Conservation (phyloP, 2,797 vertebrate species). For the Pantherophis alleghaniensis region DNA sequence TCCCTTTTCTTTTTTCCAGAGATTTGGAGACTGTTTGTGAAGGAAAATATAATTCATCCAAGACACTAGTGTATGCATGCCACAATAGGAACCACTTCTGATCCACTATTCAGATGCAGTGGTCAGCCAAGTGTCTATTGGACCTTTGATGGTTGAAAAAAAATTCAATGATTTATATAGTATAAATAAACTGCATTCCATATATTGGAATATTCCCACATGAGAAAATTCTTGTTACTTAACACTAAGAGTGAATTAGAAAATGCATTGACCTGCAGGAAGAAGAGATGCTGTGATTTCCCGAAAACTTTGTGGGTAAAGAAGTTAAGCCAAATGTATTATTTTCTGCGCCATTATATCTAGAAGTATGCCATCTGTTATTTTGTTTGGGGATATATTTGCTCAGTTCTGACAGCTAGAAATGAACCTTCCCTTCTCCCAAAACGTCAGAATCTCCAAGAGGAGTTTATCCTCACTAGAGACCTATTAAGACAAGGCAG, state of each 20-base stretch:
- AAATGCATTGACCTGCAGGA: neutral
- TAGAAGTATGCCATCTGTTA: neutral
- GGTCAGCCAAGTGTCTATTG: neutral
- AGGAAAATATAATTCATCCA: neutral
- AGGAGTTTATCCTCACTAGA: neutral
- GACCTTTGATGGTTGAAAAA: neutral
- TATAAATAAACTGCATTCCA: neutral
- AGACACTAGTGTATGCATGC: neutral
- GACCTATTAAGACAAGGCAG: neutral
- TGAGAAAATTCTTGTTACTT: neutral
- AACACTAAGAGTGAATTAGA: neutral
- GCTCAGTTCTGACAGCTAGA: neutral
- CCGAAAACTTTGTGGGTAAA: neutral
- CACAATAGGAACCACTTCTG: neutral
- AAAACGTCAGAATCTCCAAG: neutral
- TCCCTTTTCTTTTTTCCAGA: neutral
- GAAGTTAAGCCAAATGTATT: neutral
- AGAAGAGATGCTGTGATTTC: neutral
- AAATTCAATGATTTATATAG: neutral
- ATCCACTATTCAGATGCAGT: neutral
- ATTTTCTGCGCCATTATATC: neutral
- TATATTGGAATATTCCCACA: neutral
- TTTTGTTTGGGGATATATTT: neutral
- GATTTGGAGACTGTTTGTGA: neutral
- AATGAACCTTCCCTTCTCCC: neutral